phyloP scores from a whole-genome alignment of 2,888 invertebrate genomes.

The Plagodis dolabraria region DNA sequence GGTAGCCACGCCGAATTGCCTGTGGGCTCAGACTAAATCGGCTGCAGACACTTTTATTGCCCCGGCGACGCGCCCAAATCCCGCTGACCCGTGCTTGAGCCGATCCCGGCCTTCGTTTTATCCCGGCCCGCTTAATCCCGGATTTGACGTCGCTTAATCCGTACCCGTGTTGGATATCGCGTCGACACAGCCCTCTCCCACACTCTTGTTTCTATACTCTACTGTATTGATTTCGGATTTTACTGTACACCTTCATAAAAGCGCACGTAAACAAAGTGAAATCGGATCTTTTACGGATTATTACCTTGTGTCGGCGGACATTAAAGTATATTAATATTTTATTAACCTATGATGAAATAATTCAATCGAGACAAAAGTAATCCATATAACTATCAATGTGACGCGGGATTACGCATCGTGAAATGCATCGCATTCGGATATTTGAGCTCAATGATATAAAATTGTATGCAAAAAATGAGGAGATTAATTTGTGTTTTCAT shows the following conservation, averaged over 20 bases:
- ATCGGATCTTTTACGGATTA: slow-evolving; percentile 56
- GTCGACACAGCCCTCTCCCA: slow-evolving; percentile 80
- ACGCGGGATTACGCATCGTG: slow-evolving; percentile 70
- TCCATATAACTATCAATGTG: slow-evolving; percentile 75
- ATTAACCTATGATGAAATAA: slow-evolving; percentile 70
- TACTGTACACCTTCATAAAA: slow-evolving; percentile 60
- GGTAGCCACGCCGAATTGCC: slow-evolving; percentile 80
- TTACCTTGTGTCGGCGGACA: slow-evolving; percentile 44
- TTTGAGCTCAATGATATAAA: slow-evolving; percentile 80
- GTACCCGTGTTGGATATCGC: slow-evolving; percentile 88
- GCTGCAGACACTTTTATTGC: slow-evolving; percentile 86
- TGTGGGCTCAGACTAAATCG: slow-evolving; percentile 82
- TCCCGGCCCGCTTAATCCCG: slow-evolving; percentile 82
- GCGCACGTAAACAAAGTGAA: slow-evolving; percentile 58
- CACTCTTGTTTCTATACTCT: slow-evolving; percentile 64
- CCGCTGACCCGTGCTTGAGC: slow-evolving; percentile 78
- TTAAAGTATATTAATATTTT: slow-evolving; percentile 55
- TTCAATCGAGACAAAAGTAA: slow-evolving; percentile 73
- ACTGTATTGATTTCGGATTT: slow-evolving; percentile 76
- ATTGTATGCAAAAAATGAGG: slow-evolving; percentile 83
- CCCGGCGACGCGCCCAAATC: slow-evolving; percentile 68
- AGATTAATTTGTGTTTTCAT: slow-evolving; percentile 84
- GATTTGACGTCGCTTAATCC: slow-evolving; percentile 87
- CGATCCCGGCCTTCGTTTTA: slow-evolving; percentile 76
- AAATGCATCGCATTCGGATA: slow-evolving; percentile 74